Percentiles rank a stretch among this genome's conserved stretches.
Evolutionary conservation across 1,140 invertebrate species (phyloP).

Genomic region (Ceratina calcarata): DNA sequence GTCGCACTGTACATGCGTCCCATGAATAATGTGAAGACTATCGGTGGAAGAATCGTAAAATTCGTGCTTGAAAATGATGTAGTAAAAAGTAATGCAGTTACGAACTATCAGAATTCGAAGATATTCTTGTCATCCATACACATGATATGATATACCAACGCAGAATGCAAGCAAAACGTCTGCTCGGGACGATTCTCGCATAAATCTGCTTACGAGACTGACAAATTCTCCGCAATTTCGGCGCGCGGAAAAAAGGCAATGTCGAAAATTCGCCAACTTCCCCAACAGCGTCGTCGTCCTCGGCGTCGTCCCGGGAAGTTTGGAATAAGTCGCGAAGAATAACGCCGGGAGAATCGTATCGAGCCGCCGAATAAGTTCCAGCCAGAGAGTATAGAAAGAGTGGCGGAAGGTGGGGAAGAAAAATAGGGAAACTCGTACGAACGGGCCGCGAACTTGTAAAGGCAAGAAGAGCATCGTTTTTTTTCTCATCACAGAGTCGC

Average conservation of each 20-base stretch:
- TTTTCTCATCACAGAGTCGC: background rate
- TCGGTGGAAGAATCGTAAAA: no score
- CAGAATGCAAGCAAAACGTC: no score
- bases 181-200: background rate
- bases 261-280: background rate
- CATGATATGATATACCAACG: no score
- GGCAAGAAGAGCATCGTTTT: background rate
- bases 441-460: slow-evolving; percentile 10
- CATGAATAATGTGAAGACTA: no score
- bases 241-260: background rate
- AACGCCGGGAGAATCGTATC: background rate
- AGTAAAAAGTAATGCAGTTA: no score
- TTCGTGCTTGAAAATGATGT: no score
- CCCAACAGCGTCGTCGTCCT: background rate
- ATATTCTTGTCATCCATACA: no score
- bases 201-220: background rate
- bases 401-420: background rate
- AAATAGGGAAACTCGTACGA: background rate
- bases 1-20: no score
- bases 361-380: background rate
- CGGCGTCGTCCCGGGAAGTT: background rate
- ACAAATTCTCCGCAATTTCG: slow-evolving; percentile 3
- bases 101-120: no score
- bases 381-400: no score
- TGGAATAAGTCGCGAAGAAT: slow-evolving; percentile 2